Percentiles rank a stretch among this genome's conserved stretches.
Conservation (phyloP, 2,888 invertebrate genomes). For the Folsomia manolachei region DNA sequence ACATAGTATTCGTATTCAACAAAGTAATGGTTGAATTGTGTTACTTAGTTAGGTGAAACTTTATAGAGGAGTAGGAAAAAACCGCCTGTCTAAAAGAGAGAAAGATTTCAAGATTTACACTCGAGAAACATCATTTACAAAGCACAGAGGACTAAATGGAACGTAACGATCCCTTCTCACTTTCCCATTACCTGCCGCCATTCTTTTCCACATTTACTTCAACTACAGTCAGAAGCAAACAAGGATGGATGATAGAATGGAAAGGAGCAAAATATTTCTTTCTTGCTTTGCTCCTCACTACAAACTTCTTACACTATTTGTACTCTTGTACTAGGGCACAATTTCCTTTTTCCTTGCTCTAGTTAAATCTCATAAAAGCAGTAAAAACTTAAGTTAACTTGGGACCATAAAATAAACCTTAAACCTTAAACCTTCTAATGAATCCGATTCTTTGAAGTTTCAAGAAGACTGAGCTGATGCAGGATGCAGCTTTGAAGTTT, state of each 20-base stretch:
- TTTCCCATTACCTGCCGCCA: neutral
- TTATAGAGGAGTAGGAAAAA: neutral
- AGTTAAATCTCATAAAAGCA: constrained; percentile 6
- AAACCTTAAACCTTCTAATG: constrained; percentile 15
- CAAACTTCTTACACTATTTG: neutral
- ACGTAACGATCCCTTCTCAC: constrained; percentile 18
- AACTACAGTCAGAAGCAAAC: neutral
- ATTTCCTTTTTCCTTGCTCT: neutral
- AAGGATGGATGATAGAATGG: neutral
- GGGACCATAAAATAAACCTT: constrained; percentile 3
- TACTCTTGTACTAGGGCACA: neutral
- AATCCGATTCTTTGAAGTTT: constrained; percentile 13
- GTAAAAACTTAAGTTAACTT: constrained; percentile 8
- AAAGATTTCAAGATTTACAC: constrained; percentile 5
- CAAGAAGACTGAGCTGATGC: neutral
- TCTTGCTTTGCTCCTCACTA: neutral
- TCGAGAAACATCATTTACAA: constrained; percentile 14
- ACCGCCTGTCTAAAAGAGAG: neutral
- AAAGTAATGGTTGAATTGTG: neutral
- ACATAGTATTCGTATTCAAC: neutral
- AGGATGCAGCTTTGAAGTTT: constrained; percentile 3
- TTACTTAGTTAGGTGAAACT: neutral
- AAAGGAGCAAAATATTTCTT: neutral
- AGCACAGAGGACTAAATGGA: constrained; percentile 13
- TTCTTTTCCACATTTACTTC: neutral